Evolutionary conservation across 2,888 invertebrate genomes (phyloP).

Genomic region (Sycophila texana): DNA sequence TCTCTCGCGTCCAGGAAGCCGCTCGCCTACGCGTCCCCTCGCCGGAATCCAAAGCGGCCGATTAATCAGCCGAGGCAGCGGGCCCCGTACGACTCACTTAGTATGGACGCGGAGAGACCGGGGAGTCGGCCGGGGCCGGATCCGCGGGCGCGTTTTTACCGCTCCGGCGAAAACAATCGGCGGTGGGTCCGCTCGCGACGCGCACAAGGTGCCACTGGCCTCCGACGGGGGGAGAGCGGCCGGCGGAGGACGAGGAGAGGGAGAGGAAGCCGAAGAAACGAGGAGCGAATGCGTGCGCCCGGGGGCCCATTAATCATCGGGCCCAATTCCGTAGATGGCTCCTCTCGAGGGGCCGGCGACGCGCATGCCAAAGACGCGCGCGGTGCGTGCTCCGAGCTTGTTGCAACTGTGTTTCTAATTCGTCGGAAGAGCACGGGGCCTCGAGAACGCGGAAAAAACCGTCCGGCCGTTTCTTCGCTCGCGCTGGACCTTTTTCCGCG

Average conservation of each 20-base stretch:
- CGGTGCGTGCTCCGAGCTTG: constrained; percentile 24
- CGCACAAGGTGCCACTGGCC: constrained; percentile 17
- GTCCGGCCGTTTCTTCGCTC: neutral
- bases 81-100: constrained; percentile 60
- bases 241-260: neutral
- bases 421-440: neutral
- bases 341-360: constrained; percentile 66
- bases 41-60: constrained; percentile 58
- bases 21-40: constrained; percentile 35
- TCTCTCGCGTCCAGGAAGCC: neutral
- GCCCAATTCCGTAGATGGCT: constrained; percentile 75
- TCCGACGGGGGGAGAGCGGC: neutral
- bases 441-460: neutral
- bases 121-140: constrained; percentile 48
- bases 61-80: constrained; percentile 54
- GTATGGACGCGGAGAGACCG: constrained; percentile 59
- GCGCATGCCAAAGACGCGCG: constrained; percentile 68
- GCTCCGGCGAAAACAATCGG: constrained; percentile 61
- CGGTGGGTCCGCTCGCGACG: constrained; percentile 26
- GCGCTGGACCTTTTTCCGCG: no score
- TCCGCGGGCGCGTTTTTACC: constrained; percentile 71
- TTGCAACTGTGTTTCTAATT: constrained; percentile 19
- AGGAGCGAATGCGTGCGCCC: neutral
- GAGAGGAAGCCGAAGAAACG: constrained; percentile 4
- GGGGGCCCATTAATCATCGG: constrained; percentile 73